Evolutionary conservation across 2,797 vertebrate genomes (phyloP), one percentile per base, ranked within the genome.

Genomic region (Lepilemur ruficaudatus): DNA sequence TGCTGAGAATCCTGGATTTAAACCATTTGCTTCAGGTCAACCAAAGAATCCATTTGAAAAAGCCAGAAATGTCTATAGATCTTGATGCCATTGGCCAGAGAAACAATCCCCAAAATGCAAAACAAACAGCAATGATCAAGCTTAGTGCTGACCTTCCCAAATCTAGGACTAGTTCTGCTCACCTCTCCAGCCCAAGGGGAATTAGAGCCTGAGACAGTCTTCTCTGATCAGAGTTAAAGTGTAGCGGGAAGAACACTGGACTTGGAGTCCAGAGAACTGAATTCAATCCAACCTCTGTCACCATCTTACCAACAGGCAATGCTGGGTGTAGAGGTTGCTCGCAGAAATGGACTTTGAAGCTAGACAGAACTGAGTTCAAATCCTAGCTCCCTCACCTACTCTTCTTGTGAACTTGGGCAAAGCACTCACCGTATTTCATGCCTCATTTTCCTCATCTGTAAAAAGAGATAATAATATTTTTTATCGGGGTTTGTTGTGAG

Each of bases 31-130:
- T 70, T 76, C 46, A 87, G 30, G 67, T 48, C 59, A 85, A 91
- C 7, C 50, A 85, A 85, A 76, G 22, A 65, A 76, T 72, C 22
- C 52, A 43, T 89, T 43, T 89, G 83, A 93, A 93, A 93, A 93
- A 92, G 65, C n/a, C 61, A 92, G 28, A 84, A 89, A 85, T 69
- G 30, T 92, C 67, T 75, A 30, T n/a, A 76, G 23, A 85, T 38
- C 50, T 35, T 30, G 57, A 96, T 3, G 32, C 35, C 59, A 91
- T 3, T 89, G 28, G 3, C 43, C 88, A 48, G 17, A 69, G 35
- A 78, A 90, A 80, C 67, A 88, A 57, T 65, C 14, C 7, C 67
- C 48, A 1, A 22, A 75, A 72, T 80, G 30, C 12, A 81, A 52
- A 69, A 76, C 28, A 69, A 50, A 70, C 15, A 32, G 41, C 38